Conservation (phyloP, 2,888 invertebrate genomes). For the Trachelus stipa region DNA sequence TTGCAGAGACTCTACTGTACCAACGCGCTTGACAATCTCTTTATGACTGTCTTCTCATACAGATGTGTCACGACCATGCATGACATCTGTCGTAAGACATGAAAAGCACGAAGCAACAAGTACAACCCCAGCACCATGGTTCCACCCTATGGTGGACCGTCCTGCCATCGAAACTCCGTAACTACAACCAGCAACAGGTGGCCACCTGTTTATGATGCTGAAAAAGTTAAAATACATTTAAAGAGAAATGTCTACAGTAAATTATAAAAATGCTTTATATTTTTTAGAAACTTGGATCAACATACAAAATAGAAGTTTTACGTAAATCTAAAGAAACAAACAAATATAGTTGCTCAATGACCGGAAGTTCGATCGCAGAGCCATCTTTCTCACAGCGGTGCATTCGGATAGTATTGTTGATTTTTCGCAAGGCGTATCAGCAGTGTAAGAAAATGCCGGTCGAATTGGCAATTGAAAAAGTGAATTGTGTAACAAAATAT, state of each 20-base stretch:
- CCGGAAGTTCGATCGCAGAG: not conserved
- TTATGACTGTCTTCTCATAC: too few species aligned
- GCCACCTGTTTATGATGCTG: not conserved
- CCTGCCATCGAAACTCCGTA: not conserved
- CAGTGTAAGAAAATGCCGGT: not conserved
- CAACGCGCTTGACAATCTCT: too few species aligned
- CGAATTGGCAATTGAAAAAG: not conserved
- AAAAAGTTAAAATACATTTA: not conserved
- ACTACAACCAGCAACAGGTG: slow-evolving; percentile 16
- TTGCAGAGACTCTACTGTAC: too few species aligned
- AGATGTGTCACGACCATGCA: not conserved
- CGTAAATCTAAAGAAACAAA: not conserved
- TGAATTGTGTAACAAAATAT: not conserved
- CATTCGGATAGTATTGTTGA: not conserved
- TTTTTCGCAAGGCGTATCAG: not conserved
- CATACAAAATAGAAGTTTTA: not conserved
- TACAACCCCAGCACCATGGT: not conserved
- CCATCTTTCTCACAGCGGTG: not conserved
- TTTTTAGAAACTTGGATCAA: not conserved
- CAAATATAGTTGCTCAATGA: not conserved
- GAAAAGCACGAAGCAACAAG: not conserved
- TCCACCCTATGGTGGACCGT: too few species aligned
- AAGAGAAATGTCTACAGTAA: not conserved
- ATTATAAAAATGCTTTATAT: not conserved
- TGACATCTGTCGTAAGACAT: not conserved